A percentile compares a stretch with the other conserved stretches of the same genome.
Evolutionary conservation across 2,113 vertebrate species (phyloP).

Genomic region (Indicator indicator): DNA sequence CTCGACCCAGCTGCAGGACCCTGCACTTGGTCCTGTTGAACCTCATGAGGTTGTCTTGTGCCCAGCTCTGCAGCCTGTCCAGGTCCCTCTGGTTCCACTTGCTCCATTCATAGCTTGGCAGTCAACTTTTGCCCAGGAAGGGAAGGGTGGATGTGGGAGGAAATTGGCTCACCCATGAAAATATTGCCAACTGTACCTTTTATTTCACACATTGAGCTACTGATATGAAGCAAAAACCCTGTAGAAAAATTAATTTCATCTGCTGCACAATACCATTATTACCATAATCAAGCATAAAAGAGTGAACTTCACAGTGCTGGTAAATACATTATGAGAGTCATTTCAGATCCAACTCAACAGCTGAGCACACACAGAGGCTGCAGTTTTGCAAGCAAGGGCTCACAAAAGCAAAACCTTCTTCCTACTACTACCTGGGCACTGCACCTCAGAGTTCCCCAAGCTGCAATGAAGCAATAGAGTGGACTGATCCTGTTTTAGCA

Average conservation of each 20-base stretch:
- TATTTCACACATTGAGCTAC: conserved; percentile 46
- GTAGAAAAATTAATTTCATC: conserved; percentile 58
- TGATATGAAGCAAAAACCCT: conserved; percentile 57
- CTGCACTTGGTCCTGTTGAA: too few species aligned
- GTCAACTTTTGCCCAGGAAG: neutral
- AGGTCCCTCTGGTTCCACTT: too few species aligned
- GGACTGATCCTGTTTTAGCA: neutral
- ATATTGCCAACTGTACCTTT: conserved; percentile 52
- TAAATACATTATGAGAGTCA: conserved; percentile 54
- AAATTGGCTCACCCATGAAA: conserved; percentile 10
- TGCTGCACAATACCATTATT: conserved; percentile 43
- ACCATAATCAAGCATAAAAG: conserved; percentile 51
- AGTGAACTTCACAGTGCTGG: conserved; percentile 48
- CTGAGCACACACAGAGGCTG: neutral
- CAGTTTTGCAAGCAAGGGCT: neutral
- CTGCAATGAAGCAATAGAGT: neutral
- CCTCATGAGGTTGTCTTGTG: too few species aligned
- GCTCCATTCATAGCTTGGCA: neutral
- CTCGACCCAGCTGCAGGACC: too few species aligned
- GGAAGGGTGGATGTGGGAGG: conserved; percentile 3
- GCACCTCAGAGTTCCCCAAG: neutral
- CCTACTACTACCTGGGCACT: neutral
- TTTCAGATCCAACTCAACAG: conserved; percentile 19
- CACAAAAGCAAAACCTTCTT: neutral
- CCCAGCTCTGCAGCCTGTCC: too few species aligned